A percentile compares a stretch with the other conserved stretches of the same genome.
phyloP scores from a whole-genome alignment of 2,113 vertebrate genomes.

The Leucopsar rothschildi region DNA sequence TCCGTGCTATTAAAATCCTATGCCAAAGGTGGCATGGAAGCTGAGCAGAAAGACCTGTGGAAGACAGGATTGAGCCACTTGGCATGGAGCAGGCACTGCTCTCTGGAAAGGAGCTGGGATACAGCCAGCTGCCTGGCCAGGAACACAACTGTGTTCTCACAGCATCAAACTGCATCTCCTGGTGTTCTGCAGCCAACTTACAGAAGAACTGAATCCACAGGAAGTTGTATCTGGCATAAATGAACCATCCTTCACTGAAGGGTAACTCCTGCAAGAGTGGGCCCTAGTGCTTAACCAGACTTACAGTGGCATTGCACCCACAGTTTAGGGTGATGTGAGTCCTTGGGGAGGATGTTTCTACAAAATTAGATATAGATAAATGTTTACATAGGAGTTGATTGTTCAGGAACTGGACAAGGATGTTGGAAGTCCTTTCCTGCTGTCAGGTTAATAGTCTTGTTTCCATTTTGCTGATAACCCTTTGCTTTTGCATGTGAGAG shows the following conservation, averaged over 20 bases:
- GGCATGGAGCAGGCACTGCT: not conserved
- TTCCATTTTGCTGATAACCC: not conserved
- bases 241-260: not conserved
- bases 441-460: not conserved
- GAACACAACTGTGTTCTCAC: not conserved
- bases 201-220: not conserved
- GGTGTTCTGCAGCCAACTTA: not conserved
- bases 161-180: not conserved
- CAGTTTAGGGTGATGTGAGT: not conserved
- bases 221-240: not conserved
- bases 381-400: not conserved
- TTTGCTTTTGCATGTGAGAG: not conserved
- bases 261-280: not conserved
- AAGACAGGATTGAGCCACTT: not conserved
- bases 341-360: not conserved
- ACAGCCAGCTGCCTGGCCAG: not conserved
- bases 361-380: not conserved
- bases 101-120: too few relatives aligned
- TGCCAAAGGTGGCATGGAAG: not conserved
- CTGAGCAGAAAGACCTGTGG: not conserved
- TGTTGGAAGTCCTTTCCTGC: not conserved
- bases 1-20: not conserved
- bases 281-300: not conserved
- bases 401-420: not conserved
- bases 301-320: fast-evolving